These are phyloP conservation scores for Drosophila vallismaia DNA, from an alignment of 2,888 invertebrate species.

Conservation along the genomic window DNA sequence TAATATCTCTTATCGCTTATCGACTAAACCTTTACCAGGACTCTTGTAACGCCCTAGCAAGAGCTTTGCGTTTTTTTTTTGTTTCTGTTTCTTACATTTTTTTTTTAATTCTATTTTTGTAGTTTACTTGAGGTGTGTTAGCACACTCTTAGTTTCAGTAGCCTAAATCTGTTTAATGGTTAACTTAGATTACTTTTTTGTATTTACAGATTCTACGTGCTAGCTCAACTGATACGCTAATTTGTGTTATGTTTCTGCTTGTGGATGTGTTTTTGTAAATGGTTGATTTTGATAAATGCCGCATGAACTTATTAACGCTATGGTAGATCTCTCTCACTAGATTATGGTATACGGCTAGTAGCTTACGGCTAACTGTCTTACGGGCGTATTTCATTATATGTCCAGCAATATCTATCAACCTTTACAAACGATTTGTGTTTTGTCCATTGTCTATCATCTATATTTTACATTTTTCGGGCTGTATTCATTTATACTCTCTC, in stretches of 20 bases:
- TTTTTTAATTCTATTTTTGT: conserved; percentile 22
- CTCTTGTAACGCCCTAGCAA: conserved; percentile 21
- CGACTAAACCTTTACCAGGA: conserved; percentile 25
- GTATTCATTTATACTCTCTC: conserved; percentile 23
- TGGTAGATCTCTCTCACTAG: conserved; percentile 42
- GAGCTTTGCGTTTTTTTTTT: conserved; percentile 19
- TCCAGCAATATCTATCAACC: conserved; percentile 65
- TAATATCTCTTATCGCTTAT: conserved; percentile 69
- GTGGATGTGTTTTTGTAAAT: conserved; percentile 11
- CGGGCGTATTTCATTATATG: conserved; percentile 60
- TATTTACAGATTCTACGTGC: conserved; percentile 64
- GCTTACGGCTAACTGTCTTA: conserved; percentile 54
- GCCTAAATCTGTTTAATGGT: conserved; percentile 52
- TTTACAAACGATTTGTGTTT: conserved; percentile 55
- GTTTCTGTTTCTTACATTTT: conserved; percentile 19
- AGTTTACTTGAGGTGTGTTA: conserved; percentile 38
- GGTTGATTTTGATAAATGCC: conserved; percentile 45
- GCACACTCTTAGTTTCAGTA: conserved; percentile 28
- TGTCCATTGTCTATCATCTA: conserved; percentile 47
- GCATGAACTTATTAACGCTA: conserved; percentile 21
- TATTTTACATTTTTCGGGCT: conserved; percentile 61
- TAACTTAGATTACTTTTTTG: conserved; percentile 49
- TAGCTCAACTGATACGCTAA: conserved; percentile 45
- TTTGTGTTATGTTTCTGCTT: conserved; percentile 34
- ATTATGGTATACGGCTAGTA: conserved; percentile 22